Conservation (phyloP, 2,113 vertebrate genomes). For the Pyrgilauda ruficollis region DNA sequence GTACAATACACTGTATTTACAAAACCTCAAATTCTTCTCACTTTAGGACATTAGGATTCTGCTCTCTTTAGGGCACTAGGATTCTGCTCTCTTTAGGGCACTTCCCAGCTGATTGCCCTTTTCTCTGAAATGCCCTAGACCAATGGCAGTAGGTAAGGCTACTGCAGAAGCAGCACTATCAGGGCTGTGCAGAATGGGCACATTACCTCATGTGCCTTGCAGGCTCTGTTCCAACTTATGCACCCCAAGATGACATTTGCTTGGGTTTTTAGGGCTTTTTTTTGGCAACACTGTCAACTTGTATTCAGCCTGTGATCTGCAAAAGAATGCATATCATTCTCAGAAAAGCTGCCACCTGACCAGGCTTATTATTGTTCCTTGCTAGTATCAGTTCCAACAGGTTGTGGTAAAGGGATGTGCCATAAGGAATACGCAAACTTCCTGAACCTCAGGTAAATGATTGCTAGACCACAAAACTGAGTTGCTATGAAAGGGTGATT, state of each 20-base stretch:
- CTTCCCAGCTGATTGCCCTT: neutral
- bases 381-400: constrained; percentile 5
- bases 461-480: neutral
- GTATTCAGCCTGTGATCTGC: neutral
- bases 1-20: neutral
- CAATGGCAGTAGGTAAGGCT: neutral
- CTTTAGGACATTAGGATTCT: neutral
- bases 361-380: neutral
- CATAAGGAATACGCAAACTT: neutral
- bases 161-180: neutral
- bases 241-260: neutral
- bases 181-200: neutral
- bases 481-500: neutral
- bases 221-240: neutral
- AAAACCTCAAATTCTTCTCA: neutral
- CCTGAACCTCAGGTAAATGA: constrained; percentile 45
- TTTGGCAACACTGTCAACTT: neutral
- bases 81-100: neutral
- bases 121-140: neutral
- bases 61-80: neutral
- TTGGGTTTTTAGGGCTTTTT: neutral
- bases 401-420: neutral
- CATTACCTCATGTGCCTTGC: neutral
- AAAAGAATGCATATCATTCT: neutral
- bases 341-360: neutral